Base-by-base conservation (phyloP, 2,797 vertebrate species). In the Pangasius larnaudii region DNA sequence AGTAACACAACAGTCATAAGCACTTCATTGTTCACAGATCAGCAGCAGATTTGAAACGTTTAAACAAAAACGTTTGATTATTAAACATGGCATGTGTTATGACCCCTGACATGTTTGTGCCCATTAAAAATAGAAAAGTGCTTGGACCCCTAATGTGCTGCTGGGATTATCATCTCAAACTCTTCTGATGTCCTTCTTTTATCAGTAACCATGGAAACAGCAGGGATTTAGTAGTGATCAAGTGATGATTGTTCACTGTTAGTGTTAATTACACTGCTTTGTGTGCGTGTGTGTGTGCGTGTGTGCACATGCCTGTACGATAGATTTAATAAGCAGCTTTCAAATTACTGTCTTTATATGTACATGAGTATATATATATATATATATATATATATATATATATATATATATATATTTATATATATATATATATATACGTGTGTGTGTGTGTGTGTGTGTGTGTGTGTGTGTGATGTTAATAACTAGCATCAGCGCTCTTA, bases 201-300 rank as follows among this genome's bases (percentile, higher is more conserved):
- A 59, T 58, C 77, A 22, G 58, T 84, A 46, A 61, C 71, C 71
- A 88, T 77, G 59, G 80, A 75, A 88, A 77, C 86, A 84, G 69
- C 16, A n/a, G 58, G 24, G 65, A 75, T 65, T 87, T 51, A 46
- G 58, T 27, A 30, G 24, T 53, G 69, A 84, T 84, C 58, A 65
- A 36, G 71, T 11, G 30, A 69, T 83, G 53, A 83, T 83, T 58
- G 86, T 71, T 67, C 16, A 33, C 86, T 53, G 49, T 75, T 84
- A 75, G 42, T 61, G 42, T 61, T 87, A 80, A 87, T 74, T 87
- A 63, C n/a, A 6, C 53, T 78, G n/a, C 0, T 90, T 61, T 61
- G 84, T 78, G 84, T 69, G 85, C 83, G 89, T 87, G 88, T 90
- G 89, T 90, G 85, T 88, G 86, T 86, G 88, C 89, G 42, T 61